Evolutionary conservation across 2,888 invertebrate species (phyloP).

Genomic region (Xylota sylvarum): DNA sequence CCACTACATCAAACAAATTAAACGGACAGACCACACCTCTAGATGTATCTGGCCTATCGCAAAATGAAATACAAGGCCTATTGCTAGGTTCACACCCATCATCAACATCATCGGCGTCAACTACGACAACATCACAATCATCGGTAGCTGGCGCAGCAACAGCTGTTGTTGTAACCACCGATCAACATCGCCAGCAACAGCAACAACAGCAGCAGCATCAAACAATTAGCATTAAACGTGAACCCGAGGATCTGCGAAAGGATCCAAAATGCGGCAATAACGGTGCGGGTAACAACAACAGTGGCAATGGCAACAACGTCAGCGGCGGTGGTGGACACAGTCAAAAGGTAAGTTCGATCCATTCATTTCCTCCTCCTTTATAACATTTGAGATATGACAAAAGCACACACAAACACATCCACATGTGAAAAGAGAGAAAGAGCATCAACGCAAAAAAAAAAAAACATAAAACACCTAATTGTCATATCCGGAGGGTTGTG

Average conservation of each 20-base stretch:
- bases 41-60: constrained; percentile 85
- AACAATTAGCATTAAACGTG: constrained; percentile 85
- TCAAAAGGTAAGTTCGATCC: constrained; percentile 83
- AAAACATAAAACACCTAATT: constrained; percentile 49
- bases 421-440: constrained; percentile 61
- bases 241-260: constrained; percentile 85
- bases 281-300: constrained; percentile 79
- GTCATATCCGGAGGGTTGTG: constrained; percentile 77
- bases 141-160: constrained; percentile 82
- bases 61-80: constrained; percentile 85
- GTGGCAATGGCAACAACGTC: constrained; percentile 78
- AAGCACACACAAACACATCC: constrained; percentile 71
- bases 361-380: constrained; percentile 61
- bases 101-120: constrained; percentile 81
- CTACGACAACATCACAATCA: constrained; percentile 81
- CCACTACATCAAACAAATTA: constrained; percentile 83
- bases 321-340: constrained; percentile 80
- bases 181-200: constrained; percentile 80
- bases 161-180: constrained; percentile 83
- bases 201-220: constrained; percentile 81
- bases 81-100: constrained; percentile 85
- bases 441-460: constrained; percentile 54
- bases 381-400: constrained; percentile 1
- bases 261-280: constrained; percentile 84
- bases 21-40: constrained; percentile 86